Conservation (phyloP, 1,140 invertebrate genomes). For the Plutomurus gul region DNA sequence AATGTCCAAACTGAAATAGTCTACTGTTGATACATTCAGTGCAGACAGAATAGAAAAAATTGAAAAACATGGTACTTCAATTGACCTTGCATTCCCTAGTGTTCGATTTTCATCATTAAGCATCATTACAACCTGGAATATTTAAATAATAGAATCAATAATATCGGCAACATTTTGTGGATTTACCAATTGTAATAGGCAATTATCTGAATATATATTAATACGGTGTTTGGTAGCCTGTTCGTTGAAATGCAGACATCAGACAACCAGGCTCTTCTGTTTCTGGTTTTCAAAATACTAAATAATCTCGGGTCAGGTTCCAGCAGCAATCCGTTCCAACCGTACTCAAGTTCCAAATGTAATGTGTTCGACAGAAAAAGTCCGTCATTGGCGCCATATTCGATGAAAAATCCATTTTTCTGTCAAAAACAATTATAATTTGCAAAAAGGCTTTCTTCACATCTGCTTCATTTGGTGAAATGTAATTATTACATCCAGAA, state of each 20-base stretch:
- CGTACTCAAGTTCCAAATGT: conserved; percentile 71
- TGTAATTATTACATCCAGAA: neutral
- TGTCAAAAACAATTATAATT: no score
- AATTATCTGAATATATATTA: no score
- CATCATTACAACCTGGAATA: no score
- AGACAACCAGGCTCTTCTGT: conserved; percentile 50
- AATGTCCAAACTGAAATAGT: conserved; percentile 62
- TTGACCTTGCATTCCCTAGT: no score
- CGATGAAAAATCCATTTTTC: conserved; percentile 13
- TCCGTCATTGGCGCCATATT: neutral
- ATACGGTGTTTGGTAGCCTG: conserved; percentile 41
- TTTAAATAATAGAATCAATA: no score
- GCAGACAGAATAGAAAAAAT: conserved; percentile 74
- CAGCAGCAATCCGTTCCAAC: conserved; percentile 74
- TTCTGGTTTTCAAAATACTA: conserved; percentile 48
- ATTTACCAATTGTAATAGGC: no score
- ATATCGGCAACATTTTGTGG: no score
- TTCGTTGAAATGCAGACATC: conserved; percentile 12
- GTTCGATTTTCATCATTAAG: no score
- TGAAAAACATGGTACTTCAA: conserved; percentile 81
- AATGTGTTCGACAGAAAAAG: conserved; percentile 64
- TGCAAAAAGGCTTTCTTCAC: no score
- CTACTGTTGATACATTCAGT: conserved; percentile 54
- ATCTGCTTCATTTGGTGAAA: no score
- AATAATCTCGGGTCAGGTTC: conserved; percentile 68